A percentile compares a stretch with the other conserved stretches of the same genome.
These are phyloP conservation scores for Crenichthys baileyi DNA, from an alignment of 2,797 vertebrate genomes.

Conservation along the genomic window DNA sequence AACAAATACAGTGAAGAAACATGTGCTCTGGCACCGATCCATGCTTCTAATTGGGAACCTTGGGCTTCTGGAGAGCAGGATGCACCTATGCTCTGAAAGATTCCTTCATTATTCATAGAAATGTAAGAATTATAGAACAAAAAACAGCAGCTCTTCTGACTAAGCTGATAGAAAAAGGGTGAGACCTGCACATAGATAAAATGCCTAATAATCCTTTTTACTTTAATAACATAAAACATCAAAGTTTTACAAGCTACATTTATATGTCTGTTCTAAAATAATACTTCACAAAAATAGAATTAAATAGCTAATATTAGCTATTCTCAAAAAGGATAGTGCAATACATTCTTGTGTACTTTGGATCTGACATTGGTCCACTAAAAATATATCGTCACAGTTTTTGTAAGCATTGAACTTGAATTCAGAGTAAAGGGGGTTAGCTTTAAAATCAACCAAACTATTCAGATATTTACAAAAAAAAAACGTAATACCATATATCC, in stretches of 20 bases:
- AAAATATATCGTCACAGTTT: background rate
- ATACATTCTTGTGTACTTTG: background rate
- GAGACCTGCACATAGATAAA: conserved; percentile 58
- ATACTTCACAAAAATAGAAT: conserved; percentile 19
- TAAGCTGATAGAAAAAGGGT: conserved; percentile 58
- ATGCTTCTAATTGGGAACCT: conserved; percentile 81
- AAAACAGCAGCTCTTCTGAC: conserved; percentile 68
- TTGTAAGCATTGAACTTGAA: background rate
- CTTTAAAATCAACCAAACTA: background rate
- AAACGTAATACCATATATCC: background rate
- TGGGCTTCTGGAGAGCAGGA: conserved; percentile 77
- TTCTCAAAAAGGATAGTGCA: background rate
- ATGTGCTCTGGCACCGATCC: conserved; percentile 83
- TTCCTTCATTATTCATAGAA: conserved; percentile 83
- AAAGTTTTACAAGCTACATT: conserved; percentile 20
- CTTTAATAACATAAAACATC: conserved; percentile 39
- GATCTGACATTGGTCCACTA: background rate
- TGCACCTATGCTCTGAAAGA: conserved; percentile 81
- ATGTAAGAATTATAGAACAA: conserved; percentile 77
- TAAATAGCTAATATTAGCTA: background rate
- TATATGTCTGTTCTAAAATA: conserved; percentile 24
- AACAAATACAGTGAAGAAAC: conserved; percentile 79
- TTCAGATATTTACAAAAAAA: background rate
- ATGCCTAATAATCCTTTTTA: conserved; percentile 66
- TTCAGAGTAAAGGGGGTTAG: background rate